Conservation (phyloP, 2,888 invertebrate genomes). For the Aphodius sticticus region DNA sequence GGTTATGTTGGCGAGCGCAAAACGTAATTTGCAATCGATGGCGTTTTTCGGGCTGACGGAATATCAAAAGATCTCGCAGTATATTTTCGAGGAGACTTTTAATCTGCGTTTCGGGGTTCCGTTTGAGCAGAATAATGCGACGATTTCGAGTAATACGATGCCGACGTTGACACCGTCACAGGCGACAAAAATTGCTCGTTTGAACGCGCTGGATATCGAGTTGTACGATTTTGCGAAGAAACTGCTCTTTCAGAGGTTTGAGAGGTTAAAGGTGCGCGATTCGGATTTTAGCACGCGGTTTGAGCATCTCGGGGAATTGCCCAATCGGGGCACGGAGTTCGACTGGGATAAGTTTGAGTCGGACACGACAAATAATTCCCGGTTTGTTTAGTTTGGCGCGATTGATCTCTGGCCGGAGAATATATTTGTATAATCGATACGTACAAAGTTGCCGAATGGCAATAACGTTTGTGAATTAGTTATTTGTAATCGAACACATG, state of each 20-base stretch:
- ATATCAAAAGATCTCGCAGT: conserved; percentile 90
- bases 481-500: not conserved
- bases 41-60: conserved; percentile 98
- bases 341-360: conserved; percentile 88
- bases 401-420: too few species aligned
- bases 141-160: conserved; percentile 84
- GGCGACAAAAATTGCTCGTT: conserved; percentile 75
- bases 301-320: conserved; percentile 83
- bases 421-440: too few species aligned
- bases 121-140: conserved; percentile 92
- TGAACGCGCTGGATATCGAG: conserved; percentile 91
- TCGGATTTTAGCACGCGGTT: conserved; percentile 83
- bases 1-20: conserved; percentile 93
- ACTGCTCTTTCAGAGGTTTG: conserved; percentile 86
- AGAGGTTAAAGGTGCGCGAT: conserved; percentile 81
- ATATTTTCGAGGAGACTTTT: conserved; percentile 94
- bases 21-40: conserved; percentile 93
- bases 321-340: conserved; percentile 80
- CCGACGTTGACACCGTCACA: conserved; percentile 79
- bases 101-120: conserved; percentile 88
- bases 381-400: conserved; percentile 6
- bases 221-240: conserved; percentile 93
- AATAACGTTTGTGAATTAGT: not conserved
- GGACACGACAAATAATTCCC: conserved; percentile 57
- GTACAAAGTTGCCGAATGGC: too few species aligned